These are phyloP conservation scores for Platysternon megacephalum DNA, from an alignment of 2,113 vertebrate species.

Conservation along the genomic window DNA sequence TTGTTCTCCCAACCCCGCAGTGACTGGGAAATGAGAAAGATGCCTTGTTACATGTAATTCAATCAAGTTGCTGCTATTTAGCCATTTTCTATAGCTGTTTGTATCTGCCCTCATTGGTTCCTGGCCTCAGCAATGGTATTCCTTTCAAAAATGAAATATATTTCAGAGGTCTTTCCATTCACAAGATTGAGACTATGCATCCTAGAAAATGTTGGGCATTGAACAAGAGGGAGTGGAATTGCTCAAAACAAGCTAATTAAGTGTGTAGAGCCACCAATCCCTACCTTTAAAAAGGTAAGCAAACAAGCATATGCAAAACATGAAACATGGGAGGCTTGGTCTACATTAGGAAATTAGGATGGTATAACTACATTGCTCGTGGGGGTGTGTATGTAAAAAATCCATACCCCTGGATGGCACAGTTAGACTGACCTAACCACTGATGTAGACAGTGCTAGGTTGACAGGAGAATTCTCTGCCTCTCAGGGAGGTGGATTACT, in stretches of 20 bases:
- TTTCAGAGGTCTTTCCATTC: not conserved
- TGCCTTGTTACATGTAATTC: not conserved
- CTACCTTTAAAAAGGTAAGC: not conserved
- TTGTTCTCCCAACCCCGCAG: fast-evolving
- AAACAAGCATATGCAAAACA: not conserved
- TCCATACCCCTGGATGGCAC: too few species aligned
- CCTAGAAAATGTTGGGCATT: not conserved
- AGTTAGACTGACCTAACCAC: too few species aligned
- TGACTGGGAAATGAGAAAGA: not conserved
- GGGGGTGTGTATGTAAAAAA: too few species aligned
- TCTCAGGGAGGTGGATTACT: too few species aligned
- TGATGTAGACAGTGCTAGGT: too few species aligned
- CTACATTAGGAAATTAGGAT: too few species aligned
- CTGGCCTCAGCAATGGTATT: not conserved
- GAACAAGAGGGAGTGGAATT: not conserved
- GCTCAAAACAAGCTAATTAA: not conserved
- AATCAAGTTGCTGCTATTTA: not conserved
- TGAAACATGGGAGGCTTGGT: not conserved
- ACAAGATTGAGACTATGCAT: not conserved
- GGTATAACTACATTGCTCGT: too few species aligned
- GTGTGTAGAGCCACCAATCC: not conserved
- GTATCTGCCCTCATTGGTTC: not conserved
- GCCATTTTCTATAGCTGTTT: not conserved
- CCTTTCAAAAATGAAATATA: not conserved
- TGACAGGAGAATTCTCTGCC: too few species aligned